Base-by-base conservation (phyloP, 2,888 invertebrate species). In the Brenthis ino region DNA sequence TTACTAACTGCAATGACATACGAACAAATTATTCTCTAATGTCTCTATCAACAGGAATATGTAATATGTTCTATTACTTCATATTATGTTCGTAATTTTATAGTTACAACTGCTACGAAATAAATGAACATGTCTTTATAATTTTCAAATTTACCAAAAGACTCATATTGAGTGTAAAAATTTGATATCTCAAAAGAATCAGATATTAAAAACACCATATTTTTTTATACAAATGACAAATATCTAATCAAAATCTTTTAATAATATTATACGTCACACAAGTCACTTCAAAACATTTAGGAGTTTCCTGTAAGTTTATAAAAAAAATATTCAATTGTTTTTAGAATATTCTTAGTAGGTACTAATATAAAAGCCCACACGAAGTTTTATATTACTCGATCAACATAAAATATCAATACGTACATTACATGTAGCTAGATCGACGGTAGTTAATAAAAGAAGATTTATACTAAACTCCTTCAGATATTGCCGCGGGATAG, bases 401-500 rank as follows among this genome's bases (percentile, higher is more conserved):
- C 14, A n/a, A 16, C 37, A 33, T 51, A 24, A 47, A 67, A 61
- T 20, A 48, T 55, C 55, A 51, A 60, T 57, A 61, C 58, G 53
- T 65, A 55, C 53, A 14, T 8, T 54, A 54, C 33, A 13, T 55
- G 16, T 24, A 48, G 63, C 68, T 66, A 37, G 63, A 63, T 54
- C 28, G 67, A 61, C 33, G 61, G 43, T 67, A 67, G 56, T 67
- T 63, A 67, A 61, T 56, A 68, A 70, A 64, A 57, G 57, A 64
- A 66, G 67, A 72, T 72, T 72, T 72, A 72, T 65, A 72, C 61
- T 64, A 71, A 63, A 67, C 67, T 61, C 70, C 72, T 61, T 72
- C 58, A 73, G 72, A 64, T 72, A 69, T 74, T 68, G 74, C 73
- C 74, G 70, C 70, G 57, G 74, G 74, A 73, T 65, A 71, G 69